phyloP scores from a whole-genome alignment of 2,888 invertebrate genomes.

The Neria commutata region DNA sequence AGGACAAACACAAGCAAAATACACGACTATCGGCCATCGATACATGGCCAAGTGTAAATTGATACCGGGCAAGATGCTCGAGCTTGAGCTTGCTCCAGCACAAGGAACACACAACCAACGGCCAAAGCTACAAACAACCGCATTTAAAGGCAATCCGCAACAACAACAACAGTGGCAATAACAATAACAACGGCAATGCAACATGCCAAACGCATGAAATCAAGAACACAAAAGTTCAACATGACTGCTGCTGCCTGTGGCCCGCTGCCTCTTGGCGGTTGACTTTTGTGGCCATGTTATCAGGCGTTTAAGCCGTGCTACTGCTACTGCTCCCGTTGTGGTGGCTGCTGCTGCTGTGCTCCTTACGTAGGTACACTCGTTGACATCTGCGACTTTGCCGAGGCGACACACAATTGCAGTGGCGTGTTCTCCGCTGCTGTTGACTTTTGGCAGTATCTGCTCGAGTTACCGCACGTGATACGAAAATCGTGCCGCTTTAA shows the following conservation, averaged over 20 bases:
- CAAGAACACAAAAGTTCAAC: neutral
- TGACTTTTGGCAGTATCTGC: conserved; percentile 7
- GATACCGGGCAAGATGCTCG: conserved; percentile 24
- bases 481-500: conserved; percentile 14
- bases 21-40: conserved; percentile 36
- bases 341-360: too few species aligned
- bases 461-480: conserved; percentile 23
- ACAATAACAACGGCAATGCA: neutral
- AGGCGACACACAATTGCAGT: neutral
- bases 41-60: conserved; percentile 35
- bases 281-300: too few species aligned
- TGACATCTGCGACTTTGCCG: neutral
- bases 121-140: neutral
- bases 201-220: neutral
- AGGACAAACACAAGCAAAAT: neutral
- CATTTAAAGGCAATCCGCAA: neutral
- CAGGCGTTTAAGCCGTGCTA: too few species aligned
- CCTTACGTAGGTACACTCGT: too few species aligned
- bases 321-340: too few species aligned
- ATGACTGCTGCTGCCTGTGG: too few species aligned
- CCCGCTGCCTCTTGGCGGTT: too few species aligned
- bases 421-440: neutral
- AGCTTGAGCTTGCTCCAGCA: neutral
- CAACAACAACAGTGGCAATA: neutral
- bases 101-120: neutral